Evolutionary conservation across 2,888 invertebrate species (phyloP), one percentile per base, ranked within the genome.

Genomic region (Noctua pronuba): DNA sequence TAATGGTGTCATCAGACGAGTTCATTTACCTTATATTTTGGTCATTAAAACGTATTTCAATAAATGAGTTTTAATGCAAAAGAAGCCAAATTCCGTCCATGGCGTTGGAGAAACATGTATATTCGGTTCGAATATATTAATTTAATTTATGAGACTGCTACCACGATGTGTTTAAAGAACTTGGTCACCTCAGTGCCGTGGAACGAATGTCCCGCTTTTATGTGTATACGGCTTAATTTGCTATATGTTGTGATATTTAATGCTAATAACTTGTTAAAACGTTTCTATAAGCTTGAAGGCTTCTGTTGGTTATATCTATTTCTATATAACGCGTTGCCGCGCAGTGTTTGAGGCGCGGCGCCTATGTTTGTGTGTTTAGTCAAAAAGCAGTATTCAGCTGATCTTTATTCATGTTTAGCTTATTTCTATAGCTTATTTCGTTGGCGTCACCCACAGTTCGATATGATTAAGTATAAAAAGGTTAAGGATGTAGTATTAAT

Each of bases 201-300:
- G 16, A 71, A 68, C 69, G 83, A 79, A 31, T 28, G 76, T 88
- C 89, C 83, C 85, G 89, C 89, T 86, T 84, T 46, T 82, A 79
- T 83, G 80, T 90, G 94, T 95, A 93, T 94, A 94, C 95, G 94
- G 95, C 94, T 95, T 95, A 83, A 88, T 94, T 94, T 92, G 93
- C 94, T 94, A 92, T 90, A 91, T 95, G 93, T 95, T 95, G 95
- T 95, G 95, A 95, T 95, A 95, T 93, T 93, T 92, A 91, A 90
- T 89, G 79, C 87, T 91, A 93, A 90, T 89, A 83, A 89, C 83
- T 91, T 91, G 90, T 92, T 91, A 86, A 88, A 88, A 86, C 81
- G 77, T 83, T 87, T 88, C 84, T 89, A 88, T 89, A 82, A 88
- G 94, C 94, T 94, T 94, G 62, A 88, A 83, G 85, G 95, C 94